Conservation (phyloP, 2,113 vertebrate genomes). For the Zosterops borbonicus region DNA sequence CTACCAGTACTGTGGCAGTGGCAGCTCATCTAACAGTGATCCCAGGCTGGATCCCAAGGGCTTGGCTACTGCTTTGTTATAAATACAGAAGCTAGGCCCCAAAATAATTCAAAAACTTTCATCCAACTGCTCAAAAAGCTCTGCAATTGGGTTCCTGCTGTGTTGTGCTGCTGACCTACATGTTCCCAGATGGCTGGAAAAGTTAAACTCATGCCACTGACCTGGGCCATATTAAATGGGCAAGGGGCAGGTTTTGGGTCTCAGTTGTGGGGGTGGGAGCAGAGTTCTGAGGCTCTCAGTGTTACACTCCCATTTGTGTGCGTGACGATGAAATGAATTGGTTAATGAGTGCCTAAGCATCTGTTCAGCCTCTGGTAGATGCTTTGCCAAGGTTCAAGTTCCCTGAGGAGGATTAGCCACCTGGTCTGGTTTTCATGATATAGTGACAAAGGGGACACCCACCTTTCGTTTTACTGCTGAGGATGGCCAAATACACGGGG, state of each 20-base stretch:
- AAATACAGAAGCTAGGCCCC: neutral
- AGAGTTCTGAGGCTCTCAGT: slow-evolving; percentile 1
- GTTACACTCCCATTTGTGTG: slow-evolving; percentile 15
- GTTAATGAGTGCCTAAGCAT: slow-evolving; percentile 65
- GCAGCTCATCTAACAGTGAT: neutral
- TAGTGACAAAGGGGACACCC: slow-evolving; percentile 53
- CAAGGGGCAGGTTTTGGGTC: neutral
- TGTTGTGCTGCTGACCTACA: neutral
- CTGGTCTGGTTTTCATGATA: slow-evolving; percentile 59
- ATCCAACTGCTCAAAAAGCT: neutral
- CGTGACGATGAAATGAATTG: slow-evolving; percentile 58
- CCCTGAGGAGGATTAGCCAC: slow-evolving; percentile 69
- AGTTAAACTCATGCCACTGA: neutral
- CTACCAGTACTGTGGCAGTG: neutral
- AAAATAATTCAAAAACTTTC: neutral
- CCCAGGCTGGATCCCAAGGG: neutral
- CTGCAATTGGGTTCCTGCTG: neutral
- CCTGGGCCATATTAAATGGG: neutral
- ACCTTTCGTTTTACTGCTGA: slow-evolving; percentile 11
- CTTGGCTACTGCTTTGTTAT: neutral
- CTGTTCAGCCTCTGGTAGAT: slow-evolving; percentile 59
- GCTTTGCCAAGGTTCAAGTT: slow-evolving; percentile 63
- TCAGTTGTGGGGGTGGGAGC: neutral
- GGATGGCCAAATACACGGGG: neutral
- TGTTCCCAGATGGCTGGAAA: neutral